A percentile compares a stretch with the other conserved stretches of the same genome.
Conservation (phyloP, 2,113 vertebrate species). For the Lagopus leucura region DNA sequence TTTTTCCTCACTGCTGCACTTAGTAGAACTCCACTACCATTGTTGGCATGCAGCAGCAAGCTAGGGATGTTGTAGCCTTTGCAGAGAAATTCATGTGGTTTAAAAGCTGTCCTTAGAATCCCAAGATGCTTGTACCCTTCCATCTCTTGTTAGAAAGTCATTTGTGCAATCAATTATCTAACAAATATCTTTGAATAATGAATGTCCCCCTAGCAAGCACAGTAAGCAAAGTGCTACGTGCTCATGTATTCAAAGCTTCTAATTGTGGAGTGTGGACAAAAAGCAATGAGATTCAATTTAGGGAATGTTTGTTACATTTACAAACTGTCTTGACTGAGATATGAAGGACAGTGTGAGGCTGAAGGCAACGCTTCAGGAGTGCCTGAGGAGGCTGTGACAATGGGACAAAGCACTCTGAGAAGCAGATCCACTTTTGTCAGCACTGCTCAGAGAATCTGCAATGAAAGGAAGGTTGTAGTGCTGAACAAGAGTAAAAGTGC, state of each 20-base stretch:
- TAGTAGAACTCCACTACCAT: not conserved
- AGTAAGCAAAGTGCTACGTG: not conserved
- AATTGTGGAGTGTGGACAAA: not conserved
- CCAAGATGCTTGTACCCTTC: not conserved
- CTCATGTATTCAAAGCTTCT: not conserved
- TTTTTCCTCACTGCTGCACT: not conserved
- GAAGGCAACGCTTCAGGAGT: not conserved
- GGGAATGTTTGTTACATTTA: rapidly evolving
- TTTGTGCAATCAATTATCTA: not conserved
- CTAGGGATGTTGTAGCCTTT: not conserved
- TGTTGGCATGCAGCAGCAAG: not conserved
- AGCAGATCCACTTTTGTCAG: not conserved
- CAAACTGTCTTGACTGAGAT: not conserved
- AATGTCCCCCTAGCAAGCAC: not conserved
- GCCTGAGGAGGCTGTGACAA: not conserved
- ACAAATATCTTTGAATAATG: not conserved
- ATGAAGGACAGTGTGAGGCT: not conserved
- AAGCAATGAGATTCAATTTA: not conserved
- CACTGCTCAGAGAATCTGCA: too few relatives aligned
- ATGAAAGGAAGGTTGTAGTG: too few relatives aligned
- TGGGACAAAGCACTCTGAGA: not conserved
- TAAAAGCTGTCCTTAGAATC: not conserved
- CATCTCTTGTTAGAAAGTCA: not conserved
- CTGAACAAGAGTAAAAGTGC: not conserved
- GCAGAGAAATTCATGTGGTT: not conserved